phyloP scores from a whole-genome alignment of 2,797 vertebrate genomes.

The Molothrus aeneus region DNA sequence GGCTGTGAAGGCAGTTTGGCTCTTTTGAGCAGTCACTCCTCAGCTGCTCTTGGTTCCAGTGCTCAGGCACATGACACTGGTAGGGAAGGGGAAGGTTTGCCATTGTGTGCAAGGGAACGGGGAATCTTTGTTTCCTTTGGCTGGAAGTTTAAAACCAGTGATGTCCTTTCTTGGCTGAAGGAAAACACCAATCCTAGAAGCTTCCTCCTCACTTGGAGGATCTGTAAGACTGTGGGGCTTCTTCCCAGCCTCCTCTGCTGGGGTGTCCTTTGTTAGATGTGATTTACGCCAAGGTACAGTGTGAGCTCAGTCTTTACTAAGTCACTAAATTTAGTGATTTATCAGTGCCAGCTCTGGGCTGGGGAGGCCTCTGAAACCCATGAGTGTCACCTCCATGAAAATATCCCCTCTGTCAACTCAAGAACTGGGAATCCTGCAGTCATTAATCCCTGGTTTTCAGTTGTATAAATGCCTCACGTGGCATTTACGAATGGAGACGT shows the following conservation, averaged over 20 bases:
- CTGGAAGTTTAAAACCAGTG: background rate
- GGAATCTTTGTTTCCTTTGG: background rate
- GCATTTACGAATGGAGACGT: background rate
- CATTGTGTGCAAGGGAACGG: background rate
- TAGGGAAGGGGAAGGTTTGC: background rate
- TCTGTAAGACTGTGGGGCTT: background rate
- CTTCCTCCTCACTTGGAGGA: background rate
- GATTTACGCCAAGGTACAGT: fast-evolving
- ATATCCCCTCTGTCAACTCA: background rate
- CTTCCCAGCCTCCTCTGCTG: background rate
- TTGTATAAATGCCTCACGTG: background rate
- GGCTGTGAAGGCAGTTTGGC: constrained; percentile 13
- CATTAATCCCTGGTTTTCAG: background rate
- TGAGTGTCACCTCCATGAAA: background rate
- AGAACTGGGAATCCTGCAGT: background rate
- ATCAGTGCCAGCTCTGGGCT: background rate
- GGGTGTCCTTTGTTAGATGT: background rate
- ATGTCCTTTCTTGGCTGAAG: background rate
- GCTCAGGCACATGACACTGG: background rate
- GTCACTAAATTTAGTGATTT: too few species aligned
- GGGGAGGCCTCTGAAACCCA: background rate
- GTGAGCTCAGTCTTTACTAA: background rate
- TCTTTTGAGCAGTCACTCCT: background rate
- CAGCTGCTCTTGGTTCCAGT: background rate
- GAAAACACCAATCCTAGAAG: background rate